Percentiles rank a stretch among this genome's conserved stretches.
Evolutionary conservation across 2,888 invertebrate genomes (phyloP).

Genomic region (Andrena bicolor): DNA sequence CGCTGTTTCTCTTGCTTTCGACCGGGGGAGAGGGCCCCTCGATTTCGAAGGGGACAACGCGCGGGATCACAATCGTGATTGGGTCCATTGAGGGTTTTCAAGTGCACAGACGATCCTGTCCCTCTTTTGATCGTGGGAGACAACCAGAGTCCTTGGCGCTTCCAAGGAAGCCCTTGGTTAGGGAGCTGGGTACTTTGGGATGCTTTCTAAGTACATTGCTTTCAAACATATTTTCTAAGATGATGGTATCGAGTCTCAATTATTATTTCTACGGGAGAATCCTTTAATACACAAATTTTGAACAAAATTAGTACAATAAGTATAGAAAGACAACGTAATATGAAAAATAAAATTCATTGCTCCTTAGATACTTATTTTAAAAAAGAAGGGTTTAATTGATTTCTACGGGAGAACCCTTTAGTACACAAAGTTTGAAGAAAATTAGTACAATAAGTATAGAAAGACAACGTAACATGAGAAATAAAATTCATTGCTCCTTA

Average conservation of each 20-base stretch:
- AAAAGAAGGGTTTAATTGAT: no score
- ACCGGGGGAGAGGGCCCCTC: slow-evolving; percentile 59
- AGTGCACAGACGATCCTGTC: slow-evolving; percentile 73
- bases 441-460: no score
- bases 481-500: no score
- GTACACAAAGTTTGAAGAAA: no score
- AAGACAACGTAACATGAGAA: no score
- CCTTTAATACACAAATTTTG: no score
- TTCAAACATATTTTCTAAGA: not conserved
- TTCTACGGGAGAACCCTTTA: no score
- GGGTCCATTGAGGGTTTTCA: slow-evolving; percentile 80
- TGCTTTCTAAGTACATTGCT: not conserved
- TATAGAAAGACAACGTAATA: no score
- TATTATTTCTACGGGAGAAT: no score
- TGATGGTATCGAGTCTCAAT: not conserved
- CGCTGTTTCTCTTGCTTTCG: slow-evolving; percentile 35
- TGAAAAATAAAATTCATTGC: no score
- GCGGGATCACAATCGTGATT: slow-evolving; percentile 78
- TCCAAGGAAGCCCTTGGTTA: slow-evolving; percentile 57
- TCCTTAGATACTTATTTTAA: no score
- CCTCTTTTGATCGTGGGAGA: slow-evolving; percentile 77
- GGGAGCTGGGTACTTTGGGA: not conserved
- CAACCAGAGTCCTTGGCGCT: slow-evolving; percentile 41
- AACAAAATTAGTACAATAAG: no score
- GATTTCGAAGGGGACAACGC: slow-evolving; percentile 74